Evolutionary conservation across 2,888 invertebrate genomes (phyloP).

Genomic region (Pantelozetes paolii): DNA sequence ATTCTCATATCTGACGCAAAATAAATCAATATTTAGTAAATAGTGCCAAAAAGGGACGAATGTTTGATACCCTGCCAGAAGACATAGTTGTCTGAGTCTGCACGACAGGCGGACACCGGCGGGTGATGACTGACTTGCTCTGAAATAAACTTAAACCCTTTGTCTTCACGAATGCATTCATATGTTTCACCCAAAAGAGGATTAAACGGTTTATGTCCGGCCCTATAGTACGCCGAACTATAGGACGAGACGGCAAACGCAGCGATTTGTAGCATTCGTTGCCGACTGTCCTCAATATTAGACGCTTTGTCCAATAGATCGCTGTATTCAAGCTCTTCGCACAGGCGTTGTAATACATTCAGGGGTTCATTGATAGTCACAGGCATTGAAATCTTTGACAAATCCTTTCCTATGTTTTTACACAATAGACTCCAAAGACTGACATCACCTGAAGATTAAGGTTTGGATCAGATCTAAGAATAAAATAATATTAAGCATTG

Average conservation of each 20-base stretch:
- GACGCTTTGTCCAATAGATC: constrained; percentile 72
- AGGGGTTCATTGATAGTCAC: constrained; percentile 79
- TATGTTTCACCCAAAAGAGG: constrained; percentile 76
- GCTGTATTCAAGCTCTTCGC: constrained; percentile 77
- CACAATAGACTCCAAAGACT: constrained; percentile 73
- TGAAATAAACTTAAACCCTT: constrained; percentile 70
- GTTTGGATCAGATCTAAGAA: neutral
- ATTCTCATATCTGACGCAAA: constrained; percentile 63
- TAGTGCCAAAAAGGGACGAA: constrained; percentile 6
- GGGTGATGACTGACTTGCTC: constrained; percentile 85
- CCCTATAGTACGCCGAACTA: constrained; percentile 66
- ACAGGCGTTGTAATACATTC: constrained; percentile 64
- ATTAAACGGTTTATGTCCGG: constrained; percentile 79
- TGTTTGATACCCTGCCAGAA: constrained; percentile 64
- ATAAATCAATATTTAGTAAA: neutral
- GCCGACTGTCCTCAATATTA: constrained; percentile 61
- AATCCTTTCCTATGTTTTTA: constrained; percentile 78
- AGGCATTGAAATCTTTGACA: constrained; percentile 79
- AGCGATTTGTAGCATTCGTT: constrained; percentile 69
- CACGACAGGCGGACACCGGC: constrained; percentile 74
- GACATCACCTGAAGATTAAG: constrained; percentile 60
- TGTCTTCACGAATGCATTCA: constrained; percentile 71
- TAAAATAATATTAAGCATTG: neutral
- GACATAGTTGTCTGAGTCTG: constrained; percentile 68
- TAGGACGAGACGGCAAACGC: constrained; percentile 78